phyloP scores from a whole-genome alignment of 35 echinoderm and acorn worm species.

The Eucidaris tribuloides region DNA sequence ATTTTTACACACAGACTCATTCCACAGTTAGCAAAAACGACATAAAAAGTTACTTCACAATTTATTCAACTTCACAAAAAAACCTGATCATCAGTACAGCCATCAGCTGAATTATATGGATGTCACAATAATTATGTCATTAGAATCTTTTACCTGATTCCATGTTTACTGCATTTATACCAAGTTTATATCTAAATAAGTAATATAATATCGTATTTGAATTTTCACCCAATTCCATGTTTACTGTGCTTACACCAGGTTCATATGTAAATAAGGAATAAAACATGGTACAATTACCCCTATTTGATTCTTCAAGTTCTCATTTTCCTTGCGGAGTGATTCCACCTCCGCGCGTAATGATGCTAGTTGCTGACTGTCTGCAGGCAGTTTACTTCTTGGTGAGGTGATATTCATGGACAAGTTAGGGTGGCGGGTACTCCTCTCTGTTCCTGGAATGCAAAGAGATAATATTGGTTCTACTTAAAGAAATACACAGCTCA shows the following conservation, averaged over 20 bases:
- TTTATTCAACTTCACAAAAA: too few relatives aligned
- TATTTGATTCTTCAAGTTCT: conserved; percentile 31
- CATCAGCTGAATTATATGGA: too few relatives aligned
- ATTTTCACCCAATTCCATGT: background rate
- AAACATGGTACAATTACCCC: background rate
- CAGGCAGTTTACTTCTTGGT: background rate
- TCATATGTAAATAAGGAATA: background rate
- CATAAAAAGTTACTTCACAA: too few relatives aligned
- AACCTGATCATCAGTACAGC: too few relatives aligned
- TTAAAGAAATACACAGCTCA: background rate
- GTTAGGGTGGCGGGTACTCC: background rate
- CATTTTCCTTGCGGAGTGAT: conserved; percentile 44
- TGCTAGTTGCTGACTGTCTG: background rate
- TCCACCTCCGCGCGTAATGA: conserved; percentile 23
- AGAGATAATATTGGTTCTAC: background rate
- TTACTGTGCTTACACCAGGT: background rate
- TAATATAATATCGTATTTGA: too few relatives aligned
- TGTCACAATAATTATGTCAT: too few relatives aligned
- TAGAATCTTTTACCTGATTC: too few relatives aligned
- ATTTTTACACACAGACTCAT: too few relatives aligned
- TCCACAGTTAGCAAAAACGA: too few relatives aligned
- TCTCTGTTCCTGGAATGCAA: background rate
- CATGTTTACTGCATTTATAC: too few relatives aligned
- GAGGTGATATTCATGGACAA: background rate
- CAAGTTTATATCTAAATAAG: too few relatives aligned